These are phyloP conservation scores for Apotomis capreana DNA, from an alignment of 2,888 invertebrate species.

Conservation along the genomic window DNA sequence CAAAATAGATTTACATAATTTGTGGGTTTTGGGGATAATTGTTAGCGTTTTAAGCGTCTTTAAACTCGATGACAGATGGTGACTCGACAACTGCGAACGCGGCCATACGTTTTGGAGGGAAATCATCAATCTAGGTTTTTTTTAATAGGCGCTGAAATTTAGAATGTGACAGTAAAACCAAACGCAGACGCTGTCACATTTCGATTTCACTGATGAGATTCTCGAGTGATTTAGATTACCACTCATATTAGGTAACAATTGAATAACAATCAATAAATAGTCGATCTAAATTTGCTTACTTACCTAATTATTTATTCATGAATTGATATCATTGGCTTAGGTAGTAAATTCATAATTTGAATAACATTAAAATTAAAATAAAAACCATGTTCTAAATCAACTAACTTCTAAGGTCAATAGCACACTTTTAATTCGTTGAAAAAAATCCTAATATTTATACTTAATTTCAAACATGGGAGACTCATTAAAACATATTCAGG, in stretches of 20 bases:
- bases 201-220: not conserved
- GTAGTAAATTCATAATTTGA: not conserved
- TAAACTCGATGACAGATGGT: constrained; percentile 41
- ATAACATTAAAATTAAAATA: no score
- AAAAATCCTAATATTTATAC: not conserved
- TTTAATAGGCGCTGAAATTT: constrained; percentile 1
- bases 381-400: no score
- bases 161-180: not conserved
- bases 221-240: no score
- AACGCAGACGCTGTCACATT: not conserved
- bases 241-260: no score
- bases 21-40: constrained; percentile 53
- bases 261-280: not conserved
- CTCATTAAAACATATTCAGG: not conserved
- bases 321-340: not conserved
- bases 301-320: not conserved
- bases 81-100: constrained; percentile 31
- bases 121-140: constrained; percentile 23
- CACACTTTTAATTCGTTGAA: no score
- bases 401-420: no score
- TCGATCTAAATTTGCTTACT: not conserved
- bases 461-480: not conserved
- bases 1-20: constrained; percentile 51
- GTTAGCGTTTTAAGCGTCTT: constrained; percentile 39
- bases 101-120: constrained; percentile 34